Percentiles rank a stretch among this genome's conserved stretches.
Conservation (phyloP, 2,113 vertebrate genomes). For the Strigops habroptila region DNA sequence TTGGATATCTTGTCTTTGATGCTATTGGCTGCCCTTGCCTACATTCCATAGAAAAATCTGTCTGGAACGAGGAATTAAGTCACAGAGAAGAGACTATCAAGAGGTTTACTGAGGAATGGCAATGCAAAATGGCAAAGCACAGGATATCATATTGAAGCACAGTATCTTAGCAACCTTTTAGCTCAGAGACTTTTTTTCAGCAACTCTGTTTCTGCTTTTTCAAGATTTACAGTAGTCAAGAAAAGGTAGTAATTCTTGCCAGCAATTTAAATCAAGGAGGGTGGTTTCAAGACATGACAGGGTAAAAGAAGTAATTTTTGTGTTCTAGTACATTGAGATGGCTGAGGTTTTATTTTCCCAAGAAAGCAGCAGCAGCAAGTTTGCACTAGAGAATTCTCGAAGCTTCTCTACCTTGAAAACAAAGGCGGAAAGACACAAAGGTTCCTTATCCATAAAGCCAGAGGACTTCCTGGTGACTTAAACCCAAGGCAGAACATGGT, state of each 20-base stretch:
- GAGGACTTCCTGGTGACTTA: neutral
- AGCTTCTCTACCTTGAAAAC: neutral
- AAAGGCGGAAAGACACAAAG: neutral
- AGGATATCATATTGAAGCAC: neutral
- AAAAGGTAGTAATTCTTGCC: neutral
- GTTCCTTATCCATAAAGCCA: neutral
- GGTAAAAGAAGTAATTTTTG: neutral
- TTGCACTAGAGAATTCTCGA: neutral
- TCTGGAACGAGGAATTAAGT: neutral
- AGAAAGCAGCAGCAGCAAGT: neutral
- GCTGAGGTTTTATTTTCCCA: neutral
- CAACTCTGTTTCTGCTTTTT: neutral
- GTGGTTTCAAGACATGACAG: neutral
- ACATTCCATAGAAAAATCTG: neutral
- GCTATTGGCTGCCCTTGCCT: neutral
- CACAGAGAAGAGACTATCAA: neutral
- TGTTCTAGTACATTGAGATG: neutral
- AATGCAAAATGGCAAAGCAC: neutral
- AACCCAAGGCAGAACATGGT: neutral
- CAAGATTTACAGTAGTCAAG: neutral
- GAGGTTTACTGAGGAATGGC: neutral
- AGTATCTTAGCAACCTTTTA: neutral
- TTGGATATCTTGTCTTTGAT: neutral
- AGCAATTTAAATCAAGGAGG: neutral
- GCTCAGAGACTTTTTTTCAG: neutral